Conservation (phyloP, 2,888 invertebrate genomes). For the Drosophila pegasa region DNA sequence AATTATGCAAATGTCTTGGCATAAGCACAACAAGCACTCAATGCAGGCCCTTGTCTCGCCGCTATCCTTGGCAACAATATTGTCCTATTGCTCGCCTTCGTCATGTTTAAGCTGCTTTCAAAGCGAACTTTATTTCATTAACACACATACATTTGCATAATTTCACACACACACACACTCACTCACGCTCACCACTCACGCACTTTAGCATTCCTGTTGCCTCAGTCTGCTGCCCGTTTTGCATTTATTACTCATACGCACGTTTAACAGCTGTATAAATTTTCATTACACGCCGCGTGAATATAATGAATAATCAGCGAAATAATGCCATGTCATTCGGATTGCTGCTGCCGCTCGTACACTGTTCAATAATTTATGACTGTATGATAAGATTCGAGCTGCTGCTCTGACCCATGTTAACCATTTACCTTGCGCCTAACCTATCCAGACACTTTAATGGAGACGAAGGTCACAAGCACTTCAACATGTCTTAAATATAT, state of each 20-base stretch:
- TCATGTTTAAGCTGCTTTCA: slow-evolving; percentile 65
- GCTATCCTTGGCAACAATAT: slow-evolving; percentile 38
- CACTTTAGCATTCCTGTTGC: slow-evolving; percentile 9
- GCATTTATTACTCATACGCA: slow-evolving; percentile 78
- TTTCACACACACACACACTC: slow-evolving; percentile 34
- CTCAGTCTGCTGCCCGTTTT: slow-evolving; percentile 35
- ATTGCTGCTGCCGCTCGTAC: slow-evolving; percentile 12
- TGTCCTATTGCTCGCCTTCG: slow-evolving; percentile 36
- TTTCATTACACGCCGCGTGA: slow-evolving; percentile 67
- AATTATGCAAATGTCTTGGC: slow-evolving; percentile 78
- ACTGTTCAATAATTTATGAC: slow-evolving; percentile 37
- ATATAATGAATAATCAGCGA: slow-evolving; percentile 74
- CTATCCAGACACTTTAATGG: slow-evolving; percentile 24
- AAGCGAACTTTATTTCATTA: slow-evolving; percentile 78
- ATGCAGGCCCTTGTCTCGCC: slow-evolving; percentile 27
- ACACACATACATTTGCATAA: slow-evolving; percentile 75
- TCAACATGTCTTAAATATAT: slow-evolving; percentile 5
- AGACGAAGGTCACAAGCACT: slow-evolving; percentile 3
- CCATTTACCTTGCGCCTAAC: not conserved
- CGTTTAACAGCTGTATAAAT: slow-evolving; percentile 74
- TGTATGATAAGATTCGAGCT: slow-evolving; percentile 3
- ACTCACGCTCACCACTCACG: slow-evolving; percentile 8
- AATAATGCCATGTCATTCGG: slow-evolving; percentile 48
- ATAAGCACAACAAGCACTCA: slow-evolving; percentile 75
- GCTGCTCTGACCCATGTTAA: slow-evolving; percentile 4